Evolutionary conservation across 2,797 vertebrate species (phyloP), one percentile per base, ranked within the genome.

Genomic region (Urosaurus nigricauda): DNA sequence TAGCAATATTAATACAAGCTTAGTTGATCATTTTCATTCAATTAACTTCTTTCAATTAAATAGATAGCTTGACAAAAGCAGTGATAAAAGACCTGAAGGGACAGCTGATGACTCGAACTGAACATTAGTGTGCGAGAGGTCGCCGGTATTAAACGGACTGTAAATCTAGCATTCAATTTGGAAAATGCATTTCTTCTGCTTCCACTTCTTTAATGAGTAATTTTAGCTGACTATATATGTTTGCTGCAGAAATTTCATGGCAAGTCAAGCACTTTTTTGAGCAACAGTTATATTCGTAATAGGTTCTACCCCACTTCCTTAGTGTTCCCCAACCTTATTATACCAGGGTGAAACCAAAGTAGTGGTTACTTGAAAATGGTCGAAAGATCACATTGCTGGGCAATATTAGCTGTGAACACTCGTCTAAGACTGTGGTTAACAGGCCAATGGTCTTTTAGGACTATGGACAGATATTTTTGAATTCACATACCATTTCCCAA

Each of bases 11-110:
- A 99, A 99, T 99, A 99, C 98, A 98, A 99, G 98, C 99, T 99
- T 99, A 99, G 98, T 98, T 99, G 99, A 99, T 99, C 98, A 99
- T 99, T 99, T 99, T 99, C 99, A 99, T 99, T 99, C 99, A 99
- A 99, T 99, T 99, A 99, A 99, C 99, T 99, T 99, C 98, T 99
- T 99, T 98, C 98, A 98, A 99, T 99, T 99, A 99, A 99, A 99
- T 98, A 99, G 98, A 99, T 99, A 98, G 98, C 98, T 98, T 97
- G 98, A 99, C 98, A 99, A 99, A 98, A 98, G 98, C 97, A 97
- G 98, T 98, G 98, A 99, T 99, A 98, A 99, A 99, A 98, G 98
- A 98, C 98, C 97, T 96, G 92, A 95, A 98, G 97, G 98, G 98
- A 98, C 97, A 96, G 98, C 98, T 98, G 98, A 98, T 98, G 98